Base-by-base conservation (phyloP, 2,113 vertebrate genomes). In the Edolisoma coerulescens region DNA sequence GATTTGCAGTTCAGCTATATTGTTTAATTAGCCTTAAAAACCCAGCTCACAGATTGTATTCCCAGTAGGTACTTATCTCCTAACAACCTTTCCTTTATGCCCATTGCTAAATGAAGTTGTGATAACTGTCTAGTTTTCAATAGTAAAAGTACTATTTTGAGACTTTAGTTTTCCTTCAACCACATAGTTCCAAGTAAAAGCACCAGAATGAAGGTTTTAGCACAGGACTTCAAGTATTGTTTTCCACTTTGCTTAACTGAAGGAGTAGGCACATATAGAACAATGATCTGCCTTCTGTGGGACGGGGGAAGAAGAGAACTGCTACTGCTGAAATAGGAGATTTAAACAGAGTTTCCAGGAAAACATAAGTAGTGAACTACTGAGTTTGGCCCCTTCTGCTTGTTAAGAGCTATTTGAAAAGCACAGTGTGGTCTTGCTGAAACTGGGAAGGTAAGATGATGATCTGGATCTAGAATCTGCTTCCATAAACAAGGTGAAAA, bases 191-290 rank as follows among this genome's bases (percentile, higher is more conserved):
- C 17, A 42, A 50, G 13, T 81, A 45, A 74, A 74, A 70, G 42
- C 39, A 74, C 32, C 11, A 19, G 30, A 49, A 1, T 8, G 15
- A 44, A 16, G 17, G 10, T 41, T 93, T 73, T 80, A 86, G 45
- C 42, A 74, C 28, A 70, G 18, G 30, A 49, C 4, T 65, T 80
- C 12, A 73, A 1, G 37, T 57, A 27, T 1, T 26, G 13, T 16
- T 63, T 70, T 77, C n/a, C 9, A 30, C 16, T 71, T 75, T 44
- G 28, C 44, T 47, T 75, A 42, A 30, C 1, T 50, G 28, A 60
- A 44, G 14, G 22, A 68, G 18, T 4, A 33, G 35, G 45, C 42
- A 50, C 2, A 5, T 4, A 13, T 0, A 56, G n/a, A 65, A 19
- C 32, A 82, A 52, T 10, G 7, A 33, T 37, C 41, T 52, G 33